A percentile compares a stretch with the other conserved stretches of the same genome.
Evolutionary conservation across 2,888 invertebrate species (phyloP).

Genomic region (Crossocerus cetratus): DNA sequence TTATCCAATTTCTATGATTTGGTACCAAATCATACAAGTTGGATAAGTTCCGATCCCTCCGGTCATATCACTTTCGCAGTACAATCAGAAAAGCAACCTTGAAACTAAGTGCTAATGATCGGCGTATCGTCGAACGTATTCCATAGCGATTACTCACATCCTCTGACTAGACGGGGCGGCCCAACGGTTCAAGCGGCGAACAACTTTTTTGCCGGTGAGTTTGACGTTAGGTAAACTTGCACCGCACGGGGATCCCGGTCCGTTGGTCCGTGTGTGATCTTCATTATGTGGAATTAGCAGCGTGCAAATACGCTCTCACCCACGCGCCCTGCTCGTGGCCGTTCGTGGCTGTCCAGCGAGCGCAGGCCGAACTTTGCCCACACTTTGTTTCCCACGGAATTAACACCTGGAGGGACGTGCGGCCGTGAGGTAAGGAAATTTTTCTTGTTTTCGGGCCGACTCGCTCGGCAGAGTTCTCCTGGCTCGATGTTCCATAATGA

Average conservation of each 20-base stretch:
- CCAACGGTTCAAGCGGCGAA: slow-evolving; percentile 4
- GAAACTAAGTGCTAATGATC: no score
- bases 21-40: no score
- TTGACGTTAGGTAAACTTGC: slow-evolving; percentile 34
- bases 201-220: slow-evolving; percentile 12
- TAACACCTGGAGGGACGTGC: slow-evolving; percentile 46
- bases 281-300: slow-evolving; percentile 56
- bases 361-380: slow-evolving; percentile 19
- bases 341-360: slow-evolving; percentile 37
- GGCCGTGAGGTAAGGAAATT: background rate
- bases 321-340: slow-evolving; percentile 53
- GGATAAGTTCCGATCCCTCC: no score
- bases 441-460: no score
- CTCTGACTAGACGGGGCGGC: no score
- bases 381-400: slow-evolving; percentile 42
- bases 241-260: slow-evolving; percentile 35
- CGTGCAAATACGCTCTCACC: slow-evolving; percentile 51
- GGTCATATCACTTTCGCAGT: no score
- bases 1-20: no score
- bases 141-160: no score
- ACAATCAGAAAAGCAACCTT: no score
- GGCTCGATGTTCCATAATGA: no score
- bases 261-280: slow-evolving; percentile 50
- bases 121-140: no score
- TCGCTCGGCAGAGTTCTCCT: no score